These are phyloP conservation scores for Montipora foliosa DNA, from an alignment of 64 coral and sea anemone species.

Conservation along the genomic window DNA sequence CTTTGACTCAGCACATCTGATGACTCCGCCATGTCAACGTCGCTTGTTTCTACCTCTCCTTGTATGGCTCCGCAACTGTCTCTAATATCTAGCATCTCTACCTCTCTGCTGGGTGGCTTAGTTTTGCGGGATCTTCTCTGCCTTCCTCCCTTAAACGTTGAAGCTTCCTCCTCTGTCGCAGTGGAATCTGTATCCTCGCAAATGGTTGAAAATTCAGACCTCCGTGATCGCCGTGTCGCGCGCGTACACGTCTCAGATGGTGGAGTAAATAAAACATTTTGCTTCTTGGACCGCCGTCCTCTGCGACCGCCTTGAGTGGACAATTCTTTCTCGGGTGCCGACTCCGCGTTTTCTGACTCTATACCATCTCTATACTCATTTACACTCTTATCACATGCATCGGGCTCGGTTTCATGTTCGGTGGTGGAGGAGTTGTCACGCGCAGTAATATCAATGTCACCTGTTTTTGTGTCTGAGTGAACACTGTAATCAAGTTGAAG, in stretches of 20 bases:
- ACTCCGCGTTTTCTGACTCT: background rate
- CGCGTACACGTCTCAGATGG: background rate
- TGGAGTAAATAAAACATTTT: background rate
- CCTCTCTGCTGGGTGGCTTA: background rate
- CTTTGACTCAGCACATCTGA: constrained; percentile 37
- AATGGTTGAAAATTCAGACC: background rate
- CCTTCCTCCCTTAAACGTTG: background rate
- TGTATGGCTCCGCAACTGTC: background rate
- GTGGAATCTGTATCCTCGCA: constrained; percentile 24
- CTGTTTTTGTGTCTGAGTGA: background rate
- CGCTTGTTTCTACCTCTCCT: background rate
- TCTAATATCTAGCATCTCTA: background rate
- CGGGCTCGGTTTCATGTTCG: background rate
- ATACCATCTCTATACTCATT: background rate
- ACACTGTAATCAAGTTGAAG: background rate
- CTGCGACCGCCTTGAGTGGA: background rate
- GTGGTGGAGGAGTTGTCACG: background rate
- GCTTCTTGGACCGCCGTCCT: background rate
- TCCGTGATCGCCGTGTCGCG: constrained; percentile 13
- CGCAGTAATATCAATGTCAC: background rate
- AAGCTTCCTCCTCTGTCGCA: constrained; percentile 1
- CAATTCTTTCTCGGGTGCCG: background rate
- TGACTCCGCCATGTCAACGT: constrained; percentile 23
- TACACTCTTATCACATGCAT: background rate
- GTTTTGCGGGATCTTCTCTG: constrained; percentile 1